Evolutionary conservation across 2,797 vertebrate species (phyloP), one percentile per base, ranked within the genome.

Genomic region (Takifugu rubripes): DNA sequence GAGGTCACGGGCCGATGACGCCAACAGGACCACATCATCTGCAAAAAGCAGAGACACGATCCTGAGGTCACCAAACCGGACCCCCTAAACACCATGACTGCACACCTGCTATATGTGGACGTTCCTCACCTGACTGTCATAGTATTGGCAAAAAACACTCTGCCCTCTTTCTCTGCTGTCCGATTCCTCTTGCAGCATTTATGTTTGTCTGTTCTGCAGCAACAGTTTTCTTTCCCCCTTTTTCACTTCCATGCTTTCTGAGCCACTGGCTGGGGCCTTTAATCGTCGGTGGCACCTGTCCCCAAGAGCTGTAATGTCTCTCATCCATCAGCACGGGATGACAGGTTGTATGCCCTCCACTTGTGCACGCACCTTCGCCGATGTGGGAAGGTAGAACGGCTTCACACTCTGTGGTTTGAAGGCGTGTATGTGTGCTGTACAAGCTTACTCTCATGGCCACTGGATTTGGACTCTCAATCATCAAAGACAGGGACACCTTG

Each of bases 231-330:
- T 72, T 77, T 81, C 31, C 36, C 64, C 70, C 73, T 67, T 73
- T 59, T 81, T 79, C 79, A 77, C 78, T 81, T 77, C 78, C 81
- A 85, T 84, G 84, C 81, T 90, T 90, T 89, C 84, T 82, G 54
- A 87, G 80, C 79, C 85, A 84, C 70, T 88, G 87, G 82, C 81
- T 81, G 74, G 66, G 83, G 78, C 86, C 87, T 89, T 88, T 88
- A 89, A 89, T 90, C 87, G 88, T 88, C 79, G 56, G 71, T 83
- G 84, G 85, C 87, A 90, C 88, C 89, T 90, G 89, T 90, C 87
- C 87, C 87, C 87, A 82, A 73, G 79, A 88, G 85, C 86, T 45
- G 57, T 89, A 89, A 90, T 89, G 87, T 87, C 77, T 81, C 54
- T 74, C 83, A 89, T 90, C 86, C 87, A 88, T 90, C 89, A 90